phyloP scores from a whole-genome alignment of 2,888 invertebrate species.

The Lochmaea crataegi region DNA sequence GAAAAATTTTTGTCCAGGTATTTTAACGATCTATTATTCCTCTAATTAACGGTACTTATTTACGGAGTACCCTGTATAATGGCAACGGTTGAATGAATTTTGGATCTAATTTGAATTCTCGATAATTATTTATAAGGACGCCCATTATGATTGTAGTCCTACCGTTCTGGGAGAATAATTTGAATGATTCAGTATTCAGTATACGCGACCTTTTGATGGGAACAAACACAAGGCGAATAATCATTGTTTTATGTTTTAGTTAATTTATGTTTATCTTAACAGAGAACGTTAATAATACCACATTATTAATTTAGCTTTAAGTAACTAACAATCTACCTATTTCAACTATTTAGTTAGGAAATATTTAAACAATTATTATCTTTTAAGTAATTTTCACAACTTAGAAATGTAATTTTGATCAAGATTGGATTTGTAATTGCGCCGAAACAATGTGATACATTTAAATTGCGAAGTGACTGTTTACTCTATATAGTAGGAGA shows the following conservation, averaged over 20 bases:
- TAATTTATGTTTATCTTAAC: conserved; percentile 4
- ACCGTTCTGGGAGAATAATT: conserved; percentile 11
- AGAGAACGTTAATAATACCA: neutral
- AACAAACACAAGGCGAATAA: conserved; percentile 8
- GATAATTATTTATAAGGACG: neutral
- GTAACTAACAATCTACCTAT: neutral
- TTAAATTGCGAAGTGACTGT: too few species aligned
- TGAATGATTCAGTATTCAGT: neutral
- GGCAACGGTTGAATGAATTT: neutral
- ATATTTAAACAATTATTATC: neutral
- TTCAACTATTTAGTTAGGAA: neutral
- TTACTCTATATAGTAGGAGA: too few species aligned
- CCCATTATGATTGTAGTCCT: neutral
- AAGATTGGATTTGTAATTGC: neutral
- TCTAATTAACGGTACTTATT: too few species aligned
- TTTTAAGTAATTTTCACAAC: neutral
- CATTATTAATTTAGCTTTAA: neutral
- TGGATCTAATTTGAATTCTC: neutral
- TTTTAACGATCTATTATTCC: too few species aligned
- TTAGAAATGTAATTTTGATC: neutral
- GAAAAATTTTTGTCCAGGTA: too few species aligned
- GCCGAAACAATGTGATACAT: too few species aligned
- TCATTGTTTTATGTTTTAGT: neutral
- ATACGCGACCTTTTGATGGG: conserved; percentile 1
- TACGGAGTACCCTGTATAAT: too few species aligned